Percentiles rank a stretch among this genome's conserved stretches.
phyloP scores from a whole-genome alignment of 2,113 vertebrate species.

The Struthio camelus region DNA sequence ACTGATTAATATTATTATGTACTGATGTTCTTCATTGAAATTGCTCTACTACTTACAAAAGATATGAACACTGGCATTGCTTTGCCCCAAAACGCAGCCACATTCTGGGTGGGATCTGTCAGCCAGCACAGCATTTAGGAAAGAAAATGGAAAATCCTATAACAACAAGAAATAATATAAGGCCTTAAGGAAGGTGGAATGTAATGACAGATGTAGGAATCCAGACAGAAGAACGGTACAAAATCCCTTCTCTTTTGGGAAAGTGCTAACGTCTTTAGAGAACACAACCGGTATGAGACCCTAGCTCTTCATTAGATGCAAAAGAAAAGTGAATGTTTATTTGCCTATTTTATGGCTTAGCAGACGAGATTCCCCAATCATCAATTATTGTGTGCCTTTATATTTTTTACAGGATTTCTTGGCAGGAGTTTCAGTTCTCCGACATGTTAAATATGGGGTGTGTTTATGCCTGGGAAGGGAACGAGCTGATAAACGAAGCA shows the following conservation, averaged over 20 bases:
- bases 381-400: not conserved
- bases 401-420: not conserved
- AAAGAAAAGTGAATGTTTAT: not conserved
- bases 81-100: not conserved
- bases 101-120: not conserved
- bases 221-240: not conserved
- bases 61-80: not conserved
- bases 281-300: not conserved
- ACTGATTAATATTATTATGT: not conserved
- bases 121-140: not conserved
- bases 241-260: not conserved
- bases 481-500: not conserved
- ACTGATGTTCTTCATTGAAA: not conserved
- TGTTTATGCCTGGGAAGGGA: not conserved
- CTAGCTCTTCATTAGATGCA: not conserved
- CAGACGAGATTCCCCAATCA: not conserved
- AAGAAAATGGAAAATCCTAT: not conserved
- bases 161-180: rapidly evolving
- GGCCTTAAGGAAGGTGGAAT: not conserved
- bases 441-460: not conserved
- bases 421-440: not conserved
- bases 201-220: not conserved
- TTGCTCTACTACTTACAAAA: not conserved
- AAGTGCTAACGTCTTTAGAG: not conserved
- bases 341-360: not conserved